phyloP scores from a whole-genome alignment of 2,113 vertebrate species.

The Trematocara zebra region DNA sequence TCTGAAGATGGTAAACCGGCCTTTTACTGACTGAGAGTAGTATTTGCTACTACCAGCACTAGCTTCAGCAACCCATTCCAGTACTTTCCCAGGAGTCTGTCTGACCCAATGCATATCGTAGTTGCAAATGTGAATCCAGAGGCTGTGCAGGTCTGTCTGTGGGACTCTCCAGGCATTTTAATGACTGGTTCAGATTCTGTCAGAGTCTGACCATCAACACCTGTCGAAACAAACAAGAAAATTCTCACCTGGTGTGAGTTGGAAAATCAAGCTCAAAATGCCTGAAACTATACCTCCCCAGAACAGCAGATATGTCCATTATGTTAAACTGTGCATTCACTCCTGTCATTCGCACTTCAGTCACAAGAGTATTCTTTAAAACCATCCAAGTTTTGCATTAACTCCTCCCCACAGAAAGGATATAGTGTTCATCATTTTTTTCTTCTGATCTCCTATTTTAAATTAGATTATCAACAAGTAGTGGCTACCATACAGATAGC shows the following conservation, averaged over 20 bases:
- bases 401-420: not conserved
- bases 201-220: not conserved
- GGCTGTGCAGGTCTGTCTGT: not conserved
- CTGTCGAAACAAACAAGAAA: not conserved
- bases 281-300: not conserved
- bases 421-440: too few species aligned
- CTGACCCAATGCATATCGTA: not conserved
- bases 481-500: fast-evolving
- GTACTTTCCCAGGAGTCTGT: fast-evolving
- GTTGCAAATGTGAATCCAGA: not conserved
- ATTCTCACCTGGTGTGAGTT: not conserved
- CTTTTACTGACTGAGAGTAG: not conserved
- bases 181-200: not conserved
- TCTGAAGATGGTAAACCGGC: not conserved
- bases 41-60: not conserved
- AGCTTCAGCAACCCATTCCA: not conserved
- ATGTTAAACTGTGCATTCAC: conserved; percentile 8
- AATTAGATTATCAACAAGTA: not conserved
- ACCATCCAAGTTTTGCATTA: not conserved
- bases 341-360: not conserved
- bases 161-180: not conserved
- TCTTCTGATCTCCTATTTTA: fast-evolving
- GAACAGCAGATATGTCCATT: not conserved
- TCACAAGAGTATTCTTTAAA: not conserved
- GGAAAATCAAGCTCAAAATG: not conserved